Percentiles rank a stretch among this genome's conserved stretches.
phyloP scores from a whole-genome alignment of 1,140 invertebrate species.

The Odontomachus brunneus region DNA sequence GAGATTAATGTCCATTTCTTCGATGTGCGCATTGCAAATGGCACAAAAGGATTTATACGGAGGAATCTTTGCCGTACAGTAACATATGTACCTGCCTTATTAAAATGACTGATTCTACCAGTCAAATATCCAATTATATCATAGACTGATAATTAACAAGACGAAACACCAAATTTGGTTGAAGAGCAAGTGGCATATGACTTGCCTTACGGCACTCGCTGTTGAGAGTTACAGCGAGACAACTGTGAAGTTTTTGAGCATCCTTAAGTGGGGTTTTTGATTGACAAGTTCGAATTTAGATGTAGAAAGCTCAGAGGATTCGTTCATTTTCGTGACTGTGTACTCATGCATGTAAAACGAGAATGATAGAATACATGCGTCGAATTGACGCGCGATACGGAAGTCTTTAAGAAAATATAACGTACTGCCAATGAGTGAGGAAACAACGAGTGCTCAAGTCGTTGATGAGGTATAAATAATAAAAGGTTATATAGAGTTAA shows the following conservation, averaged over 20 bases:
- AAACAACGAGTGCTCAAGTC: conserved; percentile 53
- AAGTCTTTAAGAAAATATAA: conserved; percentile 26
- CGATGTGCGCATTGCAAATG: no score
- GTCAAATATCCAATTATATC: conserved; percentile 78
- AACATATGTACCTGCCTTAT: conserved; percentile 74
- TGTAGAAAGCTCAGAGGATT: conserved; percentile 21
- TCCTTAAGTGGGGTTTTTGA: conserved; percentile 7
- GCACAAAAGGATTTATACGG: background rate
- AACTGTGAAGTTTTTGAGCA: background rate
- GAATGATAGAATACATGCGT: conserved; percentile 32
- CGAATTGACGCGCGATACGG: no score
- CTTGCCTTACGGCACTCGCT: conserved; percentile 59
- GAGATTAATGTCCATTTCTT: no score
- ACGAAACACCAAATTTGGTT: conserved; percentile 74
- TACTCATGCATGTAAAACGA: conserved; percentile 29
- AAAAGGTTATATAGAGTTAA: conserved; percentile 51
- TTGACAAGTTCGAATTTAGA: conserved; percentile 5
- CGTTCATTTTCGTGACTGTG: conserved; percentile 9
- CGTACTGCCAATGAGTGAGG: conserved; percentile 57
- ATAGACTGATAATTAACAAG: conserved; percentile 80
- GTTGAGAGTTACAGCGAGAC: conserved; percentile 36
- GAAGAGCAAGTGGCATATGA: conserved; percentile 69
- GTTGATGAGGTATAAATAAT: conserved; percentile 53
- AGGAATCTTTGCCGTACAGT: conserved; percentile 72
- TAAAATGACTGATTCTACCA: conserved; percentile 72